A percentile compares a stretch with the other conserved stretches of the same genome.
These are phyloP conservation scores for Erethizon dorsatum DNA, from an alignment of 2,797 vertebrate species.

Conservation along the genomic window DNA sequence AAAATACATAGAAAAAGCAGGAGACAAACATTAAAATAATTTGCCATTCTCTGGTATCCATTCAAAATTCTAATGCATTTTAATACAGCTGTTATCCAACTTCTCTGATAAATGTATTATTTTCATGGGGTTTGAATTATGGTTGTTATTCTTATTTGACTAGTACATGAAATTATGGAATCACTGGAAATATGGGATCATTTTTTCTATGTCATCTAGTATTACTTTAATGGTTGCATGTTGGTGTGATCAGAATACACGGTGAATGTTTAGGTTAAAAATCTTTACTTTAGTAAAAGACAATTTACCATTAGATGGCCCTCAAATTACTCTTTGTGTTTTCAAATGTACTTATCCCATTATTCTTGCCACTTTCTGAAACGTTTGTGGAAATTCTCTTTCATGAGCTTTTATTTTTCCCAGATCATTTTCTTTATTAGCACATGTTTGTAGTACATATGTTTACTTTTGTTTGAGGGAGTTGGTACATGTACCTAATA, in stretches of 20 bases:
- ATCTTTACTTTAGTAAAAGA: not conserved
- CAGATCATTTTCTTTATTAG: not conserved
- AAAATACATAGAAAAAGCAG: not conserved
- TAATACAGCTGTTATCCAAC: not conserved
- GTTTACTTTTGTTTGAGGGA: not conserved
- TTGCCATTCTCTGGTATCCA: slow-evolving; percentile 1
- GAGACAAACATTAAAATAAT: not conserved
- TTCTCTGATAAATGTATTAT: not conserved
- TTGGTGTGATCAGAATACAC: not conserved
- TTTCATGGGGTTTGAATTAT: not conserved
- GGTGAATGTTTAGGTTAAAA: not conserved
- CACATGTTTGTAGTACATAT: not conserved
- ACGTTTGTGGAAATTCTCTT: not conserved
- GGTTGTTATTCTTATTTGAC: not conserved
- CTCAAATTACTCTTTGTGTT: not conserved
- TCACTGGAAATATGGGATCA: not conserved
- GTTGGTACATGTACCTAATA: not conserved
- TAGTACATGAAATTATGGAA: not conserved
- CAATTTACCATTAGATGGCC: not conserved
- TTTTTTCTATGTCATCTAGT: not conserved
- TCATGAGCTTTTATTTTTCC: not conserved
- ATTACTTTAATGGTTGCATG: not conserved
- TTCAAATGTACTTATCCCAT: not conserved
- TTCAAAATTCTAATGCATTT: not conserved
- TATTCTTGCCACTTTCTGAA: not conserved